These are phyloP conservation scores for Odontomachus brunneus DNA, from an alignment of 1,140 invertebrate species.

Conservation along the genomic window DNA sequence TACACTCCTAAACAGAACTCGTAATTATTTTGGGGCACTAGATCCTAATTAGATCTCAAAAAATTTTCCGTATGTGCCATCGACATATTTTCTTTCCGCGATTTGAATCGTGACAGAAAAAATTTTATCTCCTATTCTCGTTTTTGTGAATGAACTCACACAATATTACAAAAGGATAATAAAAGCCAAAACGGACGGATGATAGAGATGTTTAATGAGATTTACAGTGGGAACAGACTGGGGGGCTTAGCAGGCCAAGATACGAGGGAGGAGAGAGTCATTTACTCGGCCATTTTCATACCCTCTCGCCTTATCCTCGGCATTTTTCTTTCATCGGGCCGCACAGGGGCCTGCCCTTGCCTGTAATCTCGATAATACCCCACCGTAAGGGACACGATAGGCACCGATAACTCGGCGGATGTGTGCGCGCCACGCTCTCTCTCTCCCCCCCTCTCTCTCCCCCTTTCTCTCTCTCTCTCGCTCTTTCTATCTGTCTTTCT, in stretches of 20 bases:
- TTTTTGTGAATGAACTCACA: slow-evolving; percentile 1
- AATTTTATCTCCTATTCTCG: not conserved
- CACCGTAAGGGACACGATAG: slow-evolving; percentile 69
- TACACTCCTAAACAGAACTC: no score
- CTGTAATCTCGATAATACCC: slow-evolving; percentile 78
- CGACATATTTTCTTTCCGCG: no score
- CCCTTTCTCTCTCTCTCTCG: slow-evolving; percentile 22
- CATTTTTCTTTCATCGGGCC: slow-evolving; percentile 22
- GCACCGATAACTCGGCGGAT: slow-evolving; percentile 61
- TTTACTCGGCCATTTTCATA: slow-evolving; percentile 61
- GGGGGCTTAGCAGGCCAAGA: not conserved
- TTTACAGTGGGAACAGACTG: slow-evolving; percentile 11
- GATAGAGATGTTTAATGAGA: slow-evolving; percentile 30
- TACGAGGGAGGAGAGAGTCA: slow-evolving; percentile 40
- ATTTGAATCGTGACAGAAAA: not conserved
- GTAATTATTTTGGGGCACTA: no score
- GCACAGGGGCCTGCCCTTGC: slow-evolving; percentile 64
- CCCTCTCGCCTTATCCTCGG: slow-evolving; percentile 50
- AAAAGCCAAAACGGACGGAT: not conserved
- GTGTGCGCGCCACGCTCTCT: slow-evolving; percentile 42
- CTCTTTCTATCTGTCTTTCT: not conserved
- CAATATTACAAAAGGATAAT: not conserved
- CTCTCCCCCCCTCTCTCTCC: not conserved
- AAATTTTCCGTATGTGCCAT: no score
- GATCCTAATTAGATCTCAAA: no score